Evolutionary conservation across 2,888 invertebrate species (phyloP).

Genomic region (Lepidochrysops patricia): DNA sequence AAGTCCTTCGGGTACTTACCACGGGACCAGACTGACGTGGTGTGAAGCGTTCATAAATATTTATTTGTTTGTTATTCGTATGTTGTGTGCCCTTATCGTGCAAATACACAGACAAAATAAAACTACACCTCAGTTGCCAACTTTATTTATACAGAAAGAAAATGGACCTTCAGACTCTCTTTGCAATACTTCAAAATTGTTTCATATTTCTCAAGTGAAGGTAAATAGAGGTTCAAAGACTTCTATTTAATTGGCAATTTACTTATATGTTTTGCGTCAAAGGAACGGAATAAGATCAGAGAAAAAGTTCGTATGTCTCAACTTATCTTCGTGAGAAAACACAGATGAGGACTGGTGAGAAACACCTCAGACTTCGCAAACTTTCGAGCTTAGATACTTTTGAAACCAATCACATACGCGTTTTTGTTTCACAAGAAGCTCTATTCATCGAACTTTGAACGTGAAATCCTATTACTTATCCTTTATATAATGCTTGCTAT

Average conservation of each 20-base stretch:
- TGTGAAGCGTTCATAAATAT: no score
- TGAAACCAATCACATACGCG: slow-evolving; percentile 27
- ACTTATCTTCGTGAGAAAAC: slow-evolving; percentile 31
- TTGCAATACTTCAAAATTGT: not conserved
- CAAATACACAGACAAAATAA: not conserved
- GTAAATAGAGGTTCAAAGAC: slow-evolving; percentile 3
- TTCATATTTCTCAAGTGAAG: not conserved
- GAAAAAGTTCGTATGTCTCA: slow-evolving; percentile 20
- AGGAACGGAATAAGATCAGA: slow-evolving; percentile 24
- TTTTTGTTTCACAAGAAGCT: slow-evolving; percentile 5
- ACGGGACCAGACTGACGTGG: no score
- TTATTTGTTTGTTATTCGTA: no score
- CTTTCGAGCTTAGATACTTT: slow-evolving; percentile 25
- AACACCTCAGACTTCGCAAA: slow-evolving; percentile 26
- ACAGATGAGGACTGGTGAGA: slow-evolving; percentile 32
- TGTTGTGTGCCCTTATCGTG: no score
- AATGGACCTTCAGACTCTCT: not conserved
- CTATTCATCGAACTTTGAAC: not conserved
- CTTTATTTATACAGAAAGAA: not conserved
- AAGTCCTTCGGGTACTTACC: no score
- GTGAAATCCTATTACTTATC: not conserved
- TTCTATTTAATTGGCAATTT: slow-evolving; percentile 6
- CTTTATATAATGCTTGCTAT: no score
- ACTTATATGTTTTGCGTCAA: slow-evolving; percentile 14
- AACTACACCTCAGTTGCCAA: not conserved